Conservation (phyloP, 2,113 vertebrate genomes). For the Rafetus swinhoei region DNA sequence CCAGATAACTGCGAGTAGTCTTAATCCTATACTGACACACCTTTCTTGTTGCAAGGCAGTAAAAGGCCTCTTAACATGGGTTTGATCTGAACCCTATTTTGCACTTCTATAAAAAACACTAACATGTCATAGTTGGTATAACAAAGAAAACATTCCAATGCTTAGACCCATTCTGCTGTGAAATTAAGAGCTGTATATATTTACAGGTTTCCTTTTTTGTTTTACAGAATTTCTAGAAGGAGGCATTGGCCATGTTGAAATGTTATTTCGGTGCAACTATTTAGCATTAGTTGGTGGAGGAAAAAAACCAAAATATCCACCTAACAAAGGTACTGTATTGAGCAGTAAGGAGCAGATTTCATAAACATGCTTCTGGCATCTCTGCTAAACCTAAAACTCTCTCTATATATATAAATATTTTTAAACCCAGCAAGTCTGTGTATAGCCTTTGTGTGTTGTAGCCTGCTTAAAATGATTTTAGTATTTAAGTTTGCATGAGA, state of each 20-base stretch:
- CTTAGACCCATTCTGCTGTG: background rate
- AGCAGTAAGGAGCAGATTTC: background rate
- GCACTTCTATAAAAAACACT: background rate
- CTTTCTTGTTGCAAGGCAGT: background rate
- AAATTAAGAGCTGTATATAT: background rate
- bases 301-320: conserved; percentile 97
- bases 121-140: background rate
- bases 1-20: background rate
- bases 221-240: conserved; percentile 95
- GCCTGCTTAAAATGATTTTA: background rate
- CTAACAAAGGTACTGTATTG: conserved; percentile 92
- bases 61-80: background rate
- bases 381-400: background rate
- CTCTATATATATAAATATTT: accelerated
- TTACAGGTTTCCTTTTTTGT: conserved; percentile 8
- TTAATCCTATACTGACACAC: background rate
- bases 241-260: conserved; percentile 96
- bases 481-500: background rate
- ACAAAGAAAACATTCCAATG: background rate
- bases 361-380: accelerated
- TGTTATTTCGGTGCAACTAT: conserved; percentile 99
- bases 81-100: background rate
- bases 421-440: accelerated
- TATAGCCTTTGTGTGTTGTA: background rate
- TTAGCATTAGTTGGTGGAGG: conserved; percentile 97